Conservation (phyloP, 2,797 vertebrate genomes). For the Graptemys geographica region DNA sequence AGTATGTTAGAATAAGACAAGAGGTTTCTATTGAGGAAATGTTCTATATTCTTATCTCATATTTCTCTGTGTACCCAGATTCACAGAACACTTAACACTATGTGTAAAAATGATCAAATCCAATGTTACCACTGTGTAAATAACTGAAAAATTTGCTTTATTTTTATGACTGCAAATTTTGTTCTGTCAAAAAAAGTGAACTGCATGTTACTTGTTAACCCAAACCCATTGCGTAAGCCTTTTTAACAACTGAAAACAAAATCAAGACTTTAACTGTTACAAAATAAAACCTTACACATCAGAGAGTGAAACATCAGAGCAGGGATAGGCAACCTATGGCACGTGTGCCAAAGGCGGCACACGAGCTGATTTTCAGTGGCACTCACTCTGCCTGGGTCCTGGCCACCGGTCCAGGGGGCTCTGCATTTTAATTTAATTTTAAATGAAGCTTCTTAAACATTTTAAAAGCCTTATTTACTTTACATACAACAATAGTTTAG, state of each 20-base stretch:
- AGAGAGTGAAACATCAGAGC: not conserved
- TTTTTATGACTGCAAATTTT: not conserved
- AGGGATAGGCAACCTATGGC: too few species aligned
- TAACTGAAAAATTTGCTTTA: not conserved
- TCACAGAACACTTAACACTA: rapidly evolving
- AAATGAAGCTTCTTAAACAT: too few species aligned
- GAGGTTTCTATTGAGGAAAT: rapidly evolving
- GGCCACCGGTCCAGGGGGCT: too few species aligned
- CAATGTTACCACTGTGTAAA: not conserved
- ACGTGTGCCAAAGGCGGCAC: too few species aligned
- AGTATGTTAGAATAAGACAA: rapidly evolving
- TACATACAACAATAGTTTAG: too few species aligned
- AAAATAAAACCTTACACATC: not conserved
- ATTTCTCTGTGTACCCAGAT: not conserved
- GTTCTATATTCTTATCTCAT: not conserved
- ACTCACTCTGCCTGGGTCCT: too few species aligned
- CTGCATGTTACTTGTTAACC: not conserved
- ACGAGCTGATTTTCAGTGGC: too few species aligned
- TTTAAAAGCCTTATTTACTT: too few species aligned
- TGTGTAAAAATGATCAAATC: not conserved
- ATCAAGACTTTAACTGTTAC: not conserved
- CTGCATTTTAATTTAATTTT: too few species aligned
- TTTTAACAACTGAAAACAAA: not conserved
- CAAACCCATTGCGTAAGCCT: not conserved
- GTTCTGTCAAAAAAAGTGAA: not conserved